Evolutionary conservation across 2,797 vertebrate species (phyloP).

Genomic region (Oophaga sylvatica): DNA sequence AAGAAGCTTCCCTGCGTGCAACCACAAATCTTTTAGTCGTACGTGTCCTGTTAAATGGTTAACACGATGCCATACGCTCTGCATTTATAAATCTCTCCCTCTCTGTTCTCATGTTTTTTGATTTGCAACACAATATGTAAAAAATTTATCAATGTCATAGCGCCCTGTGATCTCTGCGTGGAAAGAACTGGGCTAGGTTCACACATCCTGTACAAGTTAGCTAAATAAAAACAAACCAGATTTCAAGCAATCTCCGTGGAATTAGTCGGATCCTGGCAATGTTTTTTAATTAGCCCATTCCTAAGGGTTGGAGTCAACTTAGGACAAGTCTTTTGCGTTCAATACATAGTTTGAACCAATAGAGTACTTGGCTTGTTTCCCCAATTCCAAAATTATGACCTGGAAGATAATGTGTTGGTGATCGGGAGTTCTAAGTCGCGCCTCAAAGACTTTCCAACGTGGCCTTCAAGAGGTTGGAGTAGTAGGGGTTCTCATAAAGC

Average conservation of each 20-base stretch:
- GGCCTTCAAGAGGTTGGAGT: slow-evolving; percentile 30
- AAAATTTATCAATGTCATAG: slow-evolving; percentile 42
- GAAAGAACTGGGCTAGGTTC: slow-evolving; percentile 30
- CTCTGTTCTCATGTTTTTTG: slow-evolving; percentile 25
- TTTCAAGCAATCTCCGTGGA: slow-evolving; percentile 27
- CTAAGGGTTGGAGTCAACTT: slow-evolving; percentile 45
- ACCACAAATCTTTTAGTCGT: background rate
- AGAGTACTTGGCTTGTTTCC: background rate
- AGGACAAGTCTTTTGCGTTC: slow-evolving; percentile 40
- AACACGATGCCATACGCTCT: slow-evolving; percentile 7
- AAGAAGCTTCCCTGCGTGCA: background rate
- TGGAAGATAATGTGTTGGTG: background rate
- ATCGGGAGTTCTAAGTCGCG: slow-evolving; percentile 21
- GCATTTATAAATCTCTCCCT: background rate
- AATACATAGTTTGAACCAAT: slow-evolving; percentile 12
- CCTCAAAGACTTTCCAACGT: slow-evolving; percentile 30
- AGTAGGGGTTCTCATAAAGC: slow-evolving; percentile 30
- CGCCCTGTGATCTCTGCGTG: slow-evolving; percentile 24
- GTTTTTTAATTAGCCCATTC: slow-evolving; percentile 40
- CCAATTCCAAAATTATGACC: slow-evolving; percentile 25
- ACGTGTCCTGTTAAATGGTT: slow-evolving; percentile 12
- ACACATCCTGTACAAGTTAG: slow-evolving; percentile 49
- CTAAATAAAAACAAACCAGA: slow-evolving; percentile 49
- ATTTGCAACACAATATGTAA: slow-evolving; percentile 41
- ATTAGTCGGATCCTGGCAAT: slow-evolving; percentile 33